Base-by-base conservation (phyloP, 2,888 invertebrate species). In the Norana najaformis region DNA sequence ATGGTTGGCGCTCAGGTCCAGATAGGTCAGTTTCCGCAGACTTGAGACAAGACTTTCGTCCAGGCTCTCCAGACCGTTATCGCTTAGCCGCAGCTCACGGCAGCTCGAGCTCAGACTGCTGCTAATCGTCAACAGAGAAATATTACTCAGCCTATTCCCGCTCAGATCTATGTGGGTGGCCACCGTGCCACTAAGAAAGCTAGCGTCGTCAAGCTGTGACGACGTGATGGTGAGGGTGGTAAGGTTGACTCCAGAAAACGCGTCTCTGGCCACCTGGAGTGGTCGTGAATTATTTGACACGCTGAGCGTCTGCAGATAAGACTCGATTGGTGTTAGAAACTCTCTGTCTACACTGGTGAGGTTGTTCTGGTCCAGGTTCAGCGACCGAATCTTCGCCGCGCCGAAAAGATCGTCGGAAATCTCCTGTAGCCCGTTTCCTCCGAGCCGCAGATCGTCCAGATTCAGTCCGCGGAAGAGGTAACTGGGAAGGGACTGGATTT, bases 1-100 rank as follows among this genome's bases (percentile, higher is more conserved):
- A 8, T 82, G 83, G 88, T 91, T 92, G 18, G 88, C 69, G 38
- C 91, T 88, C 20, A 92, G 88, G 88, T 91, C 91, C 53, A 92
- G 89, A 30, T 37, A 4, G 34, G n/a, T 34, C 0, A 92, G 41
- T 6, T n/a, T 18, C 13, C 30, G 36, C 89, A 91, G 53, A 35
- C 89, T 88, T 13, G 39, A 38, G 4, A 91, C 39, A 6, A 91
- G 38, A n/a, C 53, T 83, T 5, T 90, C 90, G 47, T 89, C 90
- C 16, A 89, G 88, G 18, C 47, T 38, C 20, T 88, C 41, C 23
- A 91, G 36, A 4, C 69, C 53, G 53, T 90, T 41, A 35, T 88
- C 88, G 20, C 89, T 47, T 16, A 91, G 41, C 30, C n/a, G 53
- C 23, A 91, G 37, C 23, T 90, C 88, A 36, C 69, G 47, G 35